Base-by-base conservation (phyloP, 2,113 vertebrate species). In the Ornithorhynchus anatinus region DNA sequence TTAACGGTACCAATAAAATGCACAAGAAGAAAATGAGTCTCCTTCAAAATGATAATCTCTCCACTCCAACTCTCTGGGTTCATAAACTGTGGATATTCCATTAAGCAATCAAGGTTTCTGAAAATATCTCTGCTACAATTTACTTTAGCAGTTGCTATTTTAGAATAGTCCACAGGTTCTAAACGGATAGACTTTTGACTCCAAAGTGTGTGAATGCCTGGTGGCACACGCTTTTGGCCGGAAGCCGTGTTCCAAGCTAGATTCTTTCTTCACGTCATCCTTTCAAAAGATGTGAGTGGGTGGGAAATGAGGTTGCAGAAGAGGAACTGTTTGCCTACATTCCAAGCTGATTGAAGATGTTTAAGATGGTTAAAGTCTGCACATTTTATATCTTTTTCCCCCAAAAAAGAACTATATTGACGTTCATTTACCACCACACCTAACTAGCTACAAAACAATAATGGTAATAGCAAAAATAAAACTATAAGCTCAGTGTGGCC, bases 101-200 rank as follows among this genome's bases (percentile, higher is more conserved):
- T 25, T 69, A 50, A 17, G 3, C 23, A 27, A 16, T 23, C 52
- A 45, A 1, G 2, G 25, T 52, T 64, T 13, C 33, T 2, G 3
- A 3, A 1, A 36, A 37, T 45, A 59, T 31, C 1, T 53, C 40
- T 72, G 52, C 3, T 62, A 38, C 27, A 78, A n/a, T 66, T 9
- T 15, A 56, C 32, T 44, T 59, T 42, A 43, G 7, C 71, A 42
- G 17, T n/a, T 62, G 31, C 8, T 68, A 22, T 61, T 61, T 72
- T 69, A 13, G 56, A 51, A 25, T 4, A 61, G 54, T 13, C 7
- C 33, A 10, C 48, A 27, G 67, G 60, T 20, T 47, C 5, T 51
- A 17, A 44, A 56, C 2, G 1, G 0, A 2, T 4, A 6, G 14
- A 31, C 53, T 38, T 10, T 7, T 62, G 32, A 37, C 70, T 68